phyloP scores from a whole-genome alignment of 1,140 invertebrate genomes.

The Plodia interpunctella region DNA sequence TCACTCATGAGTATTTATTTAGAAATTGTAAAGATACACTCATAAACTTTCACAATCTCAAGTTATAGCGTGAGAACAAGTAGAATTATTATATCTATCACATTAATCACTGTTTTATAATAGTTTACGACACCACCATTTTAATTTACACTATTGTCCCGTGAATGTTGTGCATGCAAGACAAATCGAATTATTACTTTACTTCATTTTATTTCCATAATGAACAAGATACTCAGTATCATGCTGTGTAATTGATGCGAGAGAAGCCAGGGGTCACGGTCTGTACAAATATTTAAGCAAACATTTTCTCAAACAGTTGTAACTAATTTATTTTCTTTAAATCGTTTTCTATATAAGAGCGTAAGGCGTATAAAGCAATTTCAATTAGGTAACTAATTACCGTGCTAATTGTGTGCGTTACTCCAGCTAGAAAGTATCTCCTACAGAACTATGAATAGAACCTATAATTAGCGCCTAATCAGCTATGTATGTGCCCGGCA shows the following conservation, averaged over 20 bases:
- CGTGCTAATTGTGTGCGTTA: too few relatives aligned
- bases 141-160: conserved; percentile 4
- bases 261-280: not conserved
- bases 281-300: not conserved
- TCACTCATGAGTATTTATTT: not conserved
- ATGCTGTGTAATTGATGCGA: conserved; percentile 8
- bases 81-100: not conserved
- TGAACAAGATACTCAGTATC: not conserved
- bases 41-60: too few relatives aligned
- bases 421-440: too few relatives aligned
- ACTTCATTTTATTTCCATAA: not conserved
- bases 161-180: not conserved
- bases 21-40: too few relatives aligned
- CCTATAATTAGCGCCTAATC: too few relatives aligned
- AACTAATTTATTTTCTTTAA: too few relatives aligned
- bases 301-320: too few relatives aligned
- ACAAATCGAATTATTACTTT: conserved; percentile 9
- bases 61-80: not conserved
- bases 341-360: too few relatives aligned
- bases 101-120: not conserved
- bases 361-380: too few relatives aligned
- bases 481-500: too few relatives aligned
- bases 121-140: conserved; percentile 9
- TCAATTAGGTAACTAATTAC: too few relatives aligned
- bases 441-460: too few relatives aligned